A percentile compares a stretch with the other conserved stretches of the same genome.
These are phyloP conservation scores for Progne subis DNA, from an alignment of 2,113 vertebrate genomes.

Conservation along the genomic window DNA sequence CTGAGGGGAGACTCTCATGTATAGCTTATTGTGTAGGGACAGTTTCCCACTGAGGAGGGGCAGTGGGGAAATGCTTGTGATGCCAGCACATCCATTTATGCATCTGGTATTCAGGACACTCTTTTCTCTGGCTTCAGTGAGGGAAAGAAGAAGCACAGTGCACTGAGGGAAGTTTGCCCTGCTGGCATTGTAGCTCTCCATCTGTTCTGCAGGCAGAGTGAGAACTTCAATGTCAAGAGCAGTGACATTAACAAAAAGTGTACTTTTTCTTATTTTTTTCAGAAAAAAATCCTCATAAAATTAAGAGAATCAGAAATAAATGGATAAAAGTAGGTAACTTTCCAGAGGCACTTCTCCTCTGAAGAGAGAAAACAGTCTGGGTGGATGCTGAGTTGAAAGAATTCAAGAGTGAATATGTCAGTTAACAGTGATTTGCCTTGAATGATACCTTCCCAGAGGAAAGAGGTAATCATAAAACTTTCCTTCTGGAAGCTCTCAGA, in stretches of 20 bases:
- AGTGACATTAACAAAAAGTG: constrained; percentile 34
- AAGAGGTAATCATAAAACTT: constrained; percentile 53
- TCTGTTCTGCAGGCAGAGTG: constrained; percentile 29
- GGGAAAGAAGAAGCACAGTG: background rate
- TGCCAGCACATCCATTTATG: background rate
- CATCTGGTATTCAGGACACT: background rate
- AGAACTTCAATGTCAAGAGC: constrained; percentile 18
- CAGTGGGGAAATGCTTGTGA: background rate
- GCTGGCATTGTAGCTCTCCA: constrained; percentile 9
- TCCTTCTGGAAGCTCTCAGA: constrained; percentile 51
- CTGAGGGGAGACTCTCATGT: fast-evolving
- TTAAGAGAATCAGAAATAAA: constrained; percentile 1
- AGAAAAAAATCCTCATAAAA: background rate
- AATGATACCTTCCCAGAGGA: constrained; percentile 61
- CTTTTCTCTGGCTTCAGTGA: background rate
- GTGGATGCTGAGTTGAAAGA: constrained; percentile 62
- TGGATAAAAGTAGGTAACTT: constrained; percentile 58
- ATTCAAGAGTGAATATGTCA: constrained; percentile 37
- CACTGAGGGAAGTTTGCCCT: background rate
- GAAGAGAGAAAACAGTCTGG: constrained; percentile 47
- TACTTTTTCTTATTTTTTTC: background rate
- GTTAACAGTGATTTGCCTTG: constrained; percentile 39
- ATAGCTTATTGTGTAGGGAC: background rate
- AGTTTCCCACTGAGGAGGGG: background rate
- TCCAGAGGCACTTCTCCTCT: constrained; percentile 57